Evolutionary conservation across 2,888 invertebrate species (phyloP), one percentile per base, ranked within the genome.

Genomic region (Cheilosia scutellata): DNA sequence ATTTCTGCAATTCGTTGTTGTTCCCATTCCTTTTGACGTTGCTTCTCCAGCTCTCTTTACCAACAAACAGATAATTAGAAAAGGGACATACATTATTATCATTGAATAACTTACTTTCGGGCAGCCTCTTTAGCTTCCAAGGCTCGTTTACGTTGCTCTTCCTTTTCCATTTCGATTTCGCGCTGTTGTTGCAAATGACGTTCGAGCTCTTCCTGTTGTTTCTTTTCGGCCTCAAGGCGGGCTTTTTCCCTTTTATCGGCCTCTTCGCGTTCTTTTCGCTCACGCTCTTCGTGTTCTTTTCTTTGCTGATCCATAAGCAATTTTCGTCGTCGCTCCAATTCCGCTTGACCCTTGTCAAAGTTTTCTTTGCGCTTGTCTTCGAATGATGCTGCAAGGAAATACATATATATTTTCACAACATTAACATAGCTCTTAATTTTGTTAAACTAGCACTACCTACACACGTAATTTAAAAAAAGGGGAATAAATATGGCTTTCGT

Each of bases 361-460:
- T 99, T 99, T 93, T 99, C 98, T 90, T 98, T 96, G 3, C 99
- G 94, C 90, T 98, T 97, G 91, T 99, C 99, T 91, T 99, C 99
- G 93, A 99, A 99, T 0, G 98, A 95, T 82, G 95, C 95, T 94
- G 87, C 1, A 91, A 89, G 72, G 82, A 71, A 66, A 71, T 62
- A 20, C n/a, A 49, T 76, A 70, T 44, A 55, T 75, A 16, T 9
- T 25, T 27, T 47, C 4, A 13, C 9, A 6, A 4, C 37, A 11
- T 4, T 4, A 37, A 37, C 11, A 3, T 37, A 37, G 11, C 4
- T 11, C 1, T 11, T 4, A 37, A 9, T 37, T 11, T 37, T 11
- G 3, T 11, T 4, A 11, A 37, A 33, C 33, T 33, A 33, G 9
- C 9, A 3, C 7, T 20, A 37, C 9, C 11, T 7, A 11, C 7